phyloP scores from a whole-genome alignment of 2,113 vertebrate genomes.

The Atractosteus spatula region DNA sequence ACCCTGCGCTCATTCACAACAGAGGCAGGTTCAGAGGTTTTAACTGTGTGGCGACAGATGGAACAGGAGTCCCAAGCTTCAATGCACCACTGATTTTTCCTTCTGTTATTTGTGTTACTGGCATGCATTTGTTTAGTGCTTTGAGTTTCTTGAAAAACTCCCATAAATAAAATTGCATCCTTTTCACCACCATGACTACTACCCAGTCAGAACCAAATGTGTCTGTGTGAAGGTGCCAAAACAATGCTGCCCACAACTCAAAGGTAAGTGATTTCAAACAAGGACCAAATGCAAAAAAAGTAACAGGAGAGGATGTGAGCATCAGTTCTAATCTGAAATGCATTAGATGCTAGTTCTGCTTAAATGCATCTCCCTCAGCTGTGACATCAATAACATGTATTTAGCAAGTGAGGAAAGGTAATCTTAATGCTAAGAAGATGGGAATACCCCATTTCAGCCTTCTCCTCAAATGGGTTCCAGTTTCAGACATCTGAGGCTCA shows the following conservation, averaged over 20 bases:
- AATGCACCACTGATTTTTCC: background rate
- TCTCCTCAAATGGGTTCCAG: no score
- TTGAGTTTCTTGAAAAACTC: no score
- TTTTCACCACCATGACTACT: no score
- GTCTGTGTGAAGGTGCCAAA: background rate
- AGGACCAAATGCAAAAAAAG: slow-evolving; percentile 38
- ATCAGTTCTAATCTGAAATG: slow-evolving; percentile 43
- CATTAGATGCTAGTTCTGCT: slow-evolving; percentile 37
- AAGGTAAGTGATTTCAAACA: slow-evolving; percentile 39
- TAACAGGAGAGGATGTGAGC: slow-evolving; percentile 44
- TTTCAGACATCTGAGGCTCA: no score
- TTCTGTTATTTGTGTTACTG: no score
- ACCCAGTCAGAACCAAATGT: no score
- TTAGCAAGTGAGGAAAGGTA: slow-evolving; percentile 10
- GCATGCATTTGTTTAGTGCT: no score
- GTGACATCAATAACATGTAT: slow-evolving; percentile 18
- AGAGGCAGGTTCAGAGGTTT: background rate
- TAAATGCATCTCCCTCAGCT: slow-evolving; percentile 46
- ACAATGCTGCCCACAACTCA: slow-evolving; percentile 17
- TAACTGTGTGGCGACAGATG: background rate
- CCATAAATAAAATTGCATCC: no score
- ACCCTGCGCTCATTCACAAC: background rate
- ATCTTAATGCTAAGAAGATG: background rate
- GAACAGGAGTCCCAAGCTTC: background rate
- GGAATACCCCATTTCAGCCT: slow-evolving; percentile 11